Conservation (phyloP, 2,113 vertebrate species). For the Vicugna pacos region DNA sequence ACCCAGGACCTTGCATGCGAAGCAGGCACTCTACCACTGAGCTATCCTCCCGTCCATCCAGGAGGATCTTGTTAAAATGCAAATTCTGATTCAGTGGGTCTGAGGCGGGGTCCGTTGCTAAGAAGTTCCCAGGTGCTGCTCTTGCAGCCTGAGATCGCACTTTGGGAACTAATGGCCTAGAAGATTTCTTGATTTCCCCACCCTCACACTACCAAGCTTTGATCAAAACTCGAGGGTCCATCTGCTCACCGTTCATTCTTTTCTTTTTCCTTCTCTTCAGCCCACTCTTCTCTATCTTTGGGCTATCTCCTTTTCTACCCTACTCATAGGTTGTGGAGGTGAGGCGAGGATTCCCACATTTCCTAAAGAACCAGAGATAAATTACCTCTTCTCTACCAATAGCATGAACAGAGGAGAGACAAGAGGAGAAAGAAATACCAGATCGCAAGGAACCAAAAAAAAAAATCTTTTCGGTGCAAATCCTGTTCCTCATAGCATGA, state of each 20-base stretch:
- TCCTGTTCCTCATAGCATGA: not conserved
- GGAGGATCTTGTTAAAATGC: not conserved
- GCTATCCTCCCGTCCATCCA: too few species aligned
- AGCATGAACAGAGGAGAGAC: not conserved
- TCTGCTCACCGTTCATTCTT: not conserved
- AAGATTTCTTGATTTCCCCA: not conserved
- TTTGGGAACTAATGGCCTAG: not conserved
- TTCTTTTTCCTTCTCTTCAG: not conserved
- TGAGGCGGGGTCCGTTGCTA: not conserved
- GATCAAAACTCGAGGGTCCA: not conserved
- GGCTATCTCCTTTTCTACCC: not conserved
- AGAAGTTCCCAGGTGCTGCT: not conserved
- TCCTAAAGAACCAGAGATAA: not conserved
- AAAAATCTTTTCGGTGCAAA: constrained; percentile 60
- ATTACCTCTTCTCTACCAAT: not conserved
- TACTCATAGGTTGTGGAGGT: not conserved
- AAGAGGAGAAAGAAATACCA: not conserved
- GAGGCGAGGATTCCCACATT: not conserved
- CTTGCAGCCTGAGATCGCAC: not conserved
- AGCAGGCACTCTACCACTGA: too few species aligned
- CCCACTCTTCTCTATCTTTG: not conserved
- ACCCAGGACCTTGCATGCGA: too few species aligned
- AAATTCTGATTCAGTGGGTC: not conserved
- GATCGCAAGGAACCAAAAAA: not conserved
- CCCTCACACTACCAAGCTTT: not conserved